These are phyloP conservation scores for Sebastes matsubarae DNA, from an alignment of 2,797 vertebrate genomes.

Conservation along the genomic window DNA sequence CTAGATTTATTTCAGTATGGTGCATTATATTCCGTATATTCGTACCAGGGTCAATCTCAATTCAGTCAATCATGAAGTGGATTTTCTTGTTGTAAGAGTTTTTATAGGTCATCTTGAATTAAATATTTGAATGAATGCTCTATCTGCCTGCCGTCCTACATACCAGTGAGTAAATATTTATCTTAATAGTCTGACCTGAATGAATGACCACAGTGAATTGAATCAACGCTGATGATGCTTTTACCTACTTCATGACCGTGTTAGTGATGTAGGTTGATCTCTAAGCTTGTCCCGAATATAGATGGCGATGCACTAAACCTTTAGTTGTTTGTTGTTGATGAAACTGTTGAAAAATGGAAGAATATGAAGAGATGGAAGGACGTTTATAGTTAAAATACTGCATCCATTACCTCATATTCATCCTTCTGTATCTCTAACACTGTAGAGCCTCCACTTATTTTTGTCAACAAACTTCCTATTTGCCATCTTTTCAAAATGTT, in stretches of 20 bases:
- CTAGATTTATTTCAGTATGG: conserved; percentile 17
- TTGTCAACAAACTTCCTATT: not conserved
- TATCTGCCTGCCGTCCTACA: conserved; percentile 9
- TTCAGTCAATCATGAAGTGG: not conserved
- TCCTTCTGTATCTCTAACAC: not conserved
- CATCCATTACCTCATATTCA: conserved; percentile 27
- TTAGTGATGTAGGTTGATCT: not conserved
- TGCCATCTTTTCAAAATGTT: not conserved
- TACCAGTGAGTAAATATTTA: not conserved
- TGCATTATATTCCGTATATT: conserved; percentile 20
- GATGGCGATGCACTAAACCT: conserved; percentile 17
- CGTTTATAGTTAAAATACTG: not conserved
- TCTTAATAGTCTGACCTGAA: conserved; percentile 1
- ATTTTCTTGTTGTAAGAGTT: conserved; percentile 20
- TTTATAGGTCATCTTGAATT: conserved; percentile 18
- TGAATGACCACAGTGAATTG: not conserved
- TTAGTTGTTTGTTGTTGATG: conserved; percentile 10
- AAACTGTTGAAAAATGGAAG: not conserved
- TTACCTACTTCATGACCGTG: not conserved
- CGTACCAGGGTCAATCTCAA: conserved; percentile 1
- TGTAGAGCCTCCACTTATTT: not conserved
- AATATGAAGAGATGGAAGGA: not conserved
- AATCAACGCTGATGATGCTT: conserved; percentile 1
- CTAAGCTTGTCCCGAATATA: not conserved
- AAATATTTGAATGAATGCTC: conserved; percentile 26